Evolutionary conservation across 1,140 invertebrate species (phyloP), one percentile per base, ranked within the genome.

Genomic region (Limonius californicus): DNA sequence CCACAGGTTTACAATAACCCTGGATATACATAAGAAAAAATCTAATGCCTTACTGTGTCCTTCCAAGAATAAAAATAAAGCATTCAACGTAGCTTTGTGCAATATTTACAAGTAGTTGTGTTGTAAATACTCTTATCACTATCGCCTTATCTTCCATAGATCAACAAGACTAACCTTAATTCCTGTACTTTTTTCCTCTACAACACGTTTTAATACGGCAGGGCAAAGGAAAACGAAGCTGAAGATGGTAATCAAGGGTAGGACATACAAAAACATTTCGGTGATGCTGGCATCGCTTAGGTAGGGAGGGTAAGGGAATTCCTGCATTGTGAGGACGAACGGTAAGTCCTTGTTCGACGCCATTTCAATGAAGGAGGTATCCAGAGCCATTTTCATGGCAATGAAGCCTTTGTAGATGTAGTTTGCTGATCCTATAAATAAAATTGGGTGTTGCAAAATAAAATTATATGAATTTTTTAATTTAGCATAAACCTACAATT

Each of bases 151-250:
- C n/a, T n/a, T n/a, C n/a, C n/a, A n/a, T n/a, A n/a, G n/a, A n/a
- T n/a, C n/a, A n/a, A n/a, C n/a, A n/a, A n/a, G n/a, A 27, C 23
- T 4, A 27, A 77, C 75, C 65, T 74, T 76, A 53, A 76, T 73
- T 64, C 76, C 76, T 7, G 69, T 67, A 54, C 69, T 57, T 62
- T 77, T 78, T 66, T 78, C 75, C 63, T 76, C 72, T 14, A 76
- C 71, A 19, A 78, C 68, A 63, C 73, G 50, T 62, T 73, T 72
- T 18, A 76, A 39, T 9, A 74, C 66, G 11, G 67, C 64, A 20
- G 74, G 74, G 64, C 70, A 76, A 11, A 75, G 57, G 54, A 74
- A 74, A 11, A 75, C 67, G 54, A 76, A 76, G 59, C 71, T 72
- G 42, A 77, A 69, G 15, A 75, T 54, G 2, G 73, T 76, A 23